A percentile compares a stretch with the other conserved stretches of the same genome.
Evolutionary conservation across 1,140 invertebrate species (phyloP).

Genomic region (Bombus waltoni): DNA sequence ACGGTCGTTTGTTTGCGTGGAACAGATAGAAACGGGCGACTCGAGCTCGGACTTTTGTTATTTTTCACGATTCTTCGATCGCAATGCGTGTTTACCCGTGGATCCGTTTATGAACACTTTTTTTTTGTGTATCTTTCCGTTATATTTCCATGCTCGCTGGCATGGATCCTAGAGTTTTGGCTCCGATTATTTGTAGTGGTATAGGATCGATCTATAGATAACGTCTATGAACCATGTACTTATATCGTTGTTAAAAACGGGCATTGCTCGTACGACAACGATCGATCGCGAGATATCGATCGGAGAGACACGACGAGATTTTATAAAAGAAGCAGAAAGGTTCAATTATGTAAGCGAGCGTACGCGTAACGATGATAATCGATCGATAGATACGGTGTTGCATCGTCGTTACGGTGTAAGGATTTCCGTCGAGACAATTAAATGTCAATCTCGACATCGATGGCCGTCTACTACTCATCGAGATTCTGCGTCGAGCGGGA

Average conservation of each 20-base stretch:
- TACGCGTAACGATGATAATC: neutral
- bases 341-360: neutral
- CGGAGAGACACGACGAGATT: neutral
- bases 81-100: neutral
- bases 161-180: neutral
- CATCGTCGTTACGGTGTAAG: neutral
- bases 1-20: neutral
- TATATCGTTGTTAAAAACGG: neutral
- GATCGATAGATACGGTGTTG: neutral
- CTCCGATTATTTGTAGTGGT: neutral
- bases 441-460: no score
- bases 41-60: neutral
- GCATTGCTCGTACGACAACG: no score
- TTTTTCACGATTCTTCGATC: neutral
- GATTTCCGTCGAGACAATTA: neutral
- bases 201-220: neutral
- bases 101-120: neutral
- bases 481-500: neutral
- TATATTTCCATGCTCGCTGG: neutral
- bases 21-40: neutral
- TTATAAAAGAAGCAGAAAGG: neutral
- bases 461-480: neutral
- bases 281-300: neutral
- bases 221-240: neutral
- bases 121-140: neutral